Conservation (phyloP, 2,888 invertebrate genomes). For the Vannuccia rotundouncinata region DNA sequence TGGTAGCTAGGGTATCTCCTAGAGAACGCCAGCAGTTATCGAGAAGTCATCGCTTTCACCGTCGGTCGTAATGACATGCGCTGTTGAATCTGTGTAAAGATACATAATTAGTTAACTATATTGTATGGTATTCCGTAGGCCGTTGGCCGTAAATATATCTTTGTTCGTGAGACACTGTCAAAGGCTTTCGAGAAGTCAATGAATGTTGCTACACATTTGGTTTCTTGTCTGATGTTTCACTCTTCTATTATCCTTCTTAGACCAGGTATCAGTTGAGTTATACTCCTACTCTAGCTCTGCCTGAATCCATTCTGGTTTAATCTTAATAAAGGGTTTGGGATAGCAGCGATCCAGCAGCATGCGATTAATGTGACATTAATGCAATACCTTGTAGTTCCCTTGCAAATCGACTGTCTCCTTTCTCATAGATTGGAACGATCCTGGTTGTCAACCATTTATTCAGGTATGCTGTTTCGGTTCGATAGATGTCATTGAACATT, state of each 20-base stretch:
- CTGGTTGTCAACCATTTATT: conserved; percentile 1
- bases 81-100: conserved; percentile 6
- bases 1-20: neutral
- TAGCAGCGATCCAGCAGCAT: neutral
- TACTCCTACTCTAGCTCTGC: conserved; percentile 15
- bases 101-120: neutral
- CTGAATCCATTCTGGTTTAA: conserved; percentile 6
- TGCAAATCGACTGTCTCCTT: neutral
- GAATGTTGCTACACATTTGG: neutral
- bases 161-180: conserved; percentile 12
- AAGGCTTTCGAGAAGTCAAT: conserved; percentile 22
- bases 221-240: conserved; percentile 20
- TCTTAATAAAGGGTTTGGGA: neutral
- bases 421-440: conserved; percentile 4
- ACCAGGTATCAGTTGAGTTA: neutral
- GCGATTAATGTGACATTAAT: conserved; percentile 6
- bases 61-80: neutral
- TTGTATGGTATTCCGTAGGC: neutral
- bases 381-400: neutral
- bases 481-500: conserved; percentile 1
- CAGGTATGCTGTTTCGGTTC: neutral
- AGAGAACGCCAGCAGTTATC: neutral
- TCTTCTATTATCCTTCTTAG: conserved; percentile 14
- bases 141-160: neutral
- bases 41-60: neutral